These are phyloP conservation scores for Polietes domitor DNA, from an alignment of 2,888 invertebrate species.

Conservation along the genomic window DNA sequence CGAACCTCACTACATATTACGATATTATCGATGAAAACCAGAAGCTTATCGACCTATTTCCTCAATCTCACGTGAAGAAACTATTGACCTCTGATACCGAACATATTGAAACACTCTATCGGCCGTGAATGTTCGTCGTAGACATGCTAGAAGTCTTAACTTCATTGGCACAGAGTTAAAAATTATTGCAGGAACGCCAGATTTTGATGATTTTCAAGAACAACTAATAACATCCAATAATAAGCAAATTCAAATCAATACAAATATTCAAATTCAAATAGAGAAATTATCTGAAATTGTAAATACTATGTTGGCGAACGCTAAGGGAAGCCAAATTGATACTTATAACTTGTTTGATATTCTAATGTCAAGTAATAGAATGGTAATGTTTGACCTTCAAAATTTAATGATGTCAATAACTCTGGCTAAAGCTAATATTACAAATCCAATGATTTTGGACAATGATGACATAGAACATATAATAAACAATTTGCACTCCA, in stretches of 20 bases:
- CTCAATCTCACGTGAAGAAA: too few species aligned
- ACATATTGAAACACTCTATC: neutral
- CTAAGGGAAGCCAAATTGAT: neutral
- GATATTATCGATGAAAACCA: too few species aligned
- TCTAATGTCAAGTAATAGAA: neutral
- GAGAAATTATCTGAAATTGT: neutral
- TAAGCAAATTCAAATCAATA: too few species aligned
- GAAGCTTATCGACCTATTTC: too few species aligned
- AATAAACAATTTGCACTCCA: too few species aligned
- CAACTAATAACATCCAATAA: too few species aligned
- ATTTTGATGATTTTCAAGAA: too few species aligned
- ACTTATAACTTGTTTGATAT: neutral
- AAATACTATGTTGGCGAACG: neutral
- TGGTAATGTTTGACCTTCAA: neutral
- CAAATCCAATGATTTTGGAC: too few species aligned
- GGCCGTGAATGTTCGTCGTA: neutral
- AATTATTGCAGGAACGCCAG: too few species aligned
- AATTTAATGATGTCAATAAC: neutral
- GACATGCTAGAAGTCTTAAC: neutral
- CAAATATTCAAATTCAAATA: neutral
- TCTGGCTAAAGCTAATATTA: too few species aligned
- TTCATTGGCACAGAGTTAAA: neutral
- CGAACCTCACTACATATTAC: too few species aligned
- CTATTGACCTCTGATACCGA: neutral
- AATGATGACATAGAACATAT: too few species aligned